phyloP scores from a whole-genome alignment of 2,888 invertebrate species.

The Ormia ochracea region DNA sequence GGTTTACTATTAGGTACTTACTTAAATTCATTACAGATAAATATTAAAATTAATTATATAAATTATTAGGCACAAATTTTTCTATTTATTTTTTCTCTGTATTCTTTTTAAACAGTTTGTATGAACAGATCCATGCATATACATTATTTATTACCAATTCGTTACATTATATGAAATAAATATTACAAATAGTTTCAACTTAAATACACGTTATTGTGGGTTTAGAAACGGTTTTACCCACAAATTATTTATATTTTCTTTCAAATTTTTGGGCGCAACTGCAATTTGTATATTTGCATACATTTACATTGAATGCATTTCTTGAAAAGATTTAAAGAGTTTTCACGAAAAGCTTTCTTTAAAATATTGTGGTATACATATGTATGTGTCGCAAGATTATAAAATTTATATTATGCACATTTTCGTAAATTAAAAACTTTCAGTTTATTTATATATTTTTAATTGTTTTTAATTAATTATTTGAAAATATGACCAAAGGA shows the following conservation, averaged over 20 bases:
- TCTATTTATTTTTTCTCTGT: neutral
- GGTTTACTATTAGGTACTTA: conserved; percentile 17
- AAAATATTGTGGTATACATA: neutral
- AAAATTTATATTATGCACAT: neutral
- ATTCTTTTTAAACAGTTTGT: neutral
- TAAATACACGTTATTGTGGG: neutral
- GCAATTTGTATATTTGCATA: neutral
- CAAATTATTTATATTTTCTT: neutral
- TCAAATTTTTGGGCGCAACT: neutral
- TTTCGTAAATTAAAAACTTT: neutral
- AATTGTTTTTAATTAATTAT: neutral
- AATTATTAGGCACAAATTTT: conserved; percentile 27
- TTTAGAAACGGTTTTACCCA: neutral
- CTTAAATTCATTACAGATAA: neutral
- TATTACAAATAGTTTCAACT: neutral
- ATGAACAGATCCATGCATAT: neutral
- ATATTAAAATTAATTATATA: conserved; percentile 19
- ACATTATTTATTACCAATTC: conserved; percentile 6
- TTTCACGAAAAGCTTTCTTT: neutral
- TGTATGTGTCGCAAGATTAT: neutral
- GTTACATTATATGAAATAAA: neutral
- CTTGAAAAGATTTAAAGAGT: neutral
- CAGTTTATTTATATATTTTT: neutral
- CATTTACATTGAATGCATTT: neutral
- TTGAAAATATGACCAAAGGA: neutral